Percentiles rank a stretch among this genome's conserved stretches.
Conservation (phyloP, 1,140 invertebrate genomes). For the Ceratitis capitata region DNA sequence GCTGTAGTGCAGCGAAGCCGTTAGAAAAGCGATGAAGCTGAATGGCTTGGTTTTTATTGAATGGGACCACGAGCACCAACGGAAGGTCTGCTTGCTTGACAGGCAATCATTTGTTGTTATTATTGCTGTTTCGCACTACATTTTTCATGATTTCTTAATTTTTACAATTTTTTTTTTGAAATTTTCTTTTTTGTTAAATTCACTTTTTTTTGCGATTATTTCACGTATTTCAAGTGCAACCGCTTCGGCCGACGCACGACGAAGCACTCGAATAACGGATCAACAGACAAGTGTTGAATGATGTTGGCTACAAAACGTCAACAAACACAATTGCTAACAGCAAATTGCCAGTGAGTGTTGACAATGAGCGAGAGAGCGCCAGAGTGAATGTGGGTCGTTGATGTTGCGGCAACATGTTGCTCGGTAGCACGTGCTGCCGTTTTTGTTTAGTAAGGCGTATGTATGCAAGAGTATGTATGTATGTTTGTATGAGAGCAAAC, state of each 20-base stretch:
- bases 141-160: background rate
- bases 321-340: background rate
- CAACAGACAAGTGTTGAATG: background rate
- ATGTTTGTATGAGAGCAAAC: background rate
- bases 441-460: background rate
- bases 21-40: constrained; percentile 12
- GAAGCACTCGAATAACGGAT: background rate
- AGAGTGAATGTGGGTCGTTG: background rate
- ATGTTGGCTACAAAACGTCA: background rate
- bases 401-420: constrained; percentile 31
- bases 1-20: background rate
- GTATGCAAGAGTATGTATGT: background rate
- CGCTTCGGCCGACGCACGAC: constrained; percentile 10
- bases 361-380: too few species aligned
- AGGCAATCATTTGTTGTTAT: background rate
- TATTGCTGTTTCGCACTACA: background rate
- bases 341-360: background rate
- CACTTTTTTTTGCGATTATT: background rate
- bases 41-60: background rate
- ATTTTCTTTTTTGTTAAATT: background rate
- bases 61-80: background rate
- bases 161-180: background rate
- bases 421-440: background rate
- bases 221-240: background rate
- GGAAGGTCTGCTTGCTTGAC: background rate